Base-by-base conservation (phyloP, 1,140 invertebrate species). In the Cydia pomonella region DNA sequence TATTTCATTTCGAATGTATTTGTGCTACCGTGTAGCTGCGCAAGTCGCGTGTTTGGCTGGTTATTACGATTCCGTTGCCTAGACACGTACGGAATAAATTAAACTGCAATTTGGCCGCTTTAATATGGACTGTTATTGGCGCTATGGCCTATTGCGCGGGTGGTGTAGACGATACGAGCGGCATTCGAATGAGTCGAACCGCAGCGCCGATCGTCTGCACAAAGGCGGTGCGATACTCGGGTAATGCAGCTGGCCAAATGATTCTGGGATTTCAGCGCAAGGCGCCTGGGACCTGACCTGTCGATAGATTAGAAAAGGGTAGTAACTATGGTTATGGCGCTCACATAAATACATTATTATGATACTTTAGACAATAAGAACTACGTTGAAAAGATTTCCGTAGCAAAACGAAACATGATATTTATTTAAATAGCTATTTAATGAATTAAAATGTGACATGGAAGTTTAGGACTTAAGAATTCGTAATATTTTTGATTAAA, bases 71-170 rank as follows among this genome's bases (percentile, higher is more conserved):
- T 91, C 85, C 82, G 87, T 90, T 91, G 86, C 88, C 83, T 88
- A 85, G 87, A 92, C 90, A 91, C 91, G 91, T 88, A 81, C 86
- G 79, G 91, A 90, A 92, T 92, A 92, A 92, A 91, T 92, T 91
- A 92, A 91, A 92, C 84, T 91, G 88, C 87, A 92, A 91, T 92
- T 93, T 90, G 85, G 88, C 81, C 85, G 84, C 82, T 90, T 91
- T 93, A 92, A 91, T 92, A 92, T 89, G 86, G 84, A 89, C 87
- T 91, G 87, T 87, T 91, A 90, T 90, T 87, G 79, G 79, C 86
- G 86, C 84, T 86, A 89, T 87, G 87, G 84, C 77, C 79, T 84
- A 87, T 85, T 79, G 83, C 78, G 84, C 77, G 79, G 81, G 83
- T 82, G 80, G 80, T 78, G 76, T 72, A 76, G 79, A 77, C 86